Evolutionary conservation across 2,797 vertebrate genomes (phyloP), one percentile per base, ranked within the genome.

Genomic region (Manis javanica): DNA sequence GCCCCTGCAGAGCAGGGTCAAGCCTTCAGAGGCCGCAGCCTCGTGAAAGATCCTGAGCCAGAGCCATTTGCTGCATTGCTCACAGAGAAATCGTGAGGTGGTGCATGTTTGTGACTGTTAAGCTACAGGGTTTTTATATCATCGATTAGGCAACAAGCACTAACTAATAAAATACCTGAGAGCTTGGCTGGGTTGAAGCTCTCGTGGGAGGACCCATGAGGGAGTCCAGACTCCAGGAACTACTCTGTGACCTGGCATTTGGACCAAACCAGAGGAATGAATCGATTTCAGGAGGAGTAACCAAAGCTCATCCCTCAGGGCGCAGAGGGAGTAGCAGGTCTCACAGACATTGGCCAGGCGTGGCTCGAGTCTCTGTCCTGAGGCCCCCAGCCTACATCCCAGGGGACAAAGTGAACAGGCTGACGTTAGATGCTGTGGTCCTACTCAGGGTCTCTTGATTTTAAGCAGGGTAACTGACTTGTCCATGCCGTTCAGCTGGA

Each of bases 401-500:
- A 18, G 63, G 2, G 46, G 53, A 59, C 37, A 53, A 11, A 55
- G 90, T 39, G 16, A 34, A n/a, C 31, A 53, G 57, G 37, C 86
- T 39, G 83, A 66, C 49, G 88, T 61, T 9, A 49, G 71, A 49
- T n/a, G 53, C 26, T 68, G 49, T 3, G 0, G 9, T 37, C 23
- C 57, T 87, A 23, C 69, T 84, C 94, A 91, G 51, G 63, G n/a
- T 23, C 51, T 34, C 23, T 82, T 59, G 82, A 15, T 21, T 57
- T 83, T 16, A 18, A 37, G 23, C 0, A 10, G 4, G 31, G 26
- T 46, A 49, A 29, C 9, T 4, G 46, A 21, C 51, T 77, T 57
- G 59, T 7, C 0, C 2, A 6, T 46, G 14, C n/a, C 6, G 3
- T 23, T 16, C 0, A 8, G n/a, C 23, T 7, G 3, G 9, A 49